Conservation (phyloP, 1,140 invertebrate species). For the Hylyphantes graminicola region DNA sequence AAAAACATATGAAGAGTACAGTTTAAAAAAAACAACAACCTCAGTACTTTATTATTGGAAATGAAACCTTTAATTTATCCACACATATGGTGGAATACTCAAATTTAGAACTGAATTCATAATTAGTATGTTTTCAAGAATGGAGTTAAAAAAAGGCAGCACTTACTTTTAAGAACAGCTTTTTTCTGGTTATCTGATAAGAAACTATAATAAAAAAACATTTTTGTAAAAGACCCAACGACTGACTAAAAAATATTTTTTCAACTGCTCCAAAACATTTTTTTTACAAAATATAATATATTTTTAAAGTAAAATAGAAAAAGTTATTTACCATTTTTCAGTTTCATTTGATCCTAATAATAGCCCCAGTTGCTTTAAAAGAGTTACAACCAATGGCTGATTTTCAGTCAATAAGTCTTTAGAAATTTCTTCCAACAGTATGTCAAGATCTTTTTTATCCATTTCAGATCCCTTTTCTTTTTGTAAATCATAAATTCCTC, state of each 20-base stretch:
- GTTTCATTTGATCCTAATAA: background rate
- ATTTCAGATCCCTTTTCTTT: background rate
- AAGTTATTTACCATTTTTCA: background rate
- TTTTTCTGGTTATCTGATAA: slow-evolving; percentile 4
- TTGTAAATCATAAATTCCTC: too few species aligned
- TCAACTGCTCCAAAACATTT: background rate
- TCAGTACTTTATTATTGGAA: too few species aligned
- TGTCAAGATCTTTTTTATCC: background rate
- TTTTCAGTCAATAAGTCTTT: background rate
- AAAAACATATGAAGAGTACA: too few species aligned
- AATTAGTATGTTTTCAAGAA: too few species aligned
- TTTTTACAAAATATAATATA: background rate
- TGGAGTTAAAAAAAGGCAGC: too few species aligned
- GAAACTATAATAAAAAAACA: background rate
- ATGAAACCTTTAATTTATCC: too few species aligned
- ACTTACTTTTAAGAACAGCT: background rate
- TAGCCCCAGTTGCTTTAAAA: background rate
- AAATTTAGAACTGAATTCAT: too few species aligned
- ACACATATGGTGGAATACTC: too few species aligned
- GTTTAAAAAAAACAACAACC: too few species aligned
- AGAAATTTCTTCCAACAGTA: background rate
- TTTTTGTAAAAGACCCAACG: background rate
- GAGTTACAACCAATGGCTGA: background rate
- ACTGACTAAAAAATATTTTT: background rate
- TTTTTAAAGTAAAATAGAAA: background rate